Evolutionary conservation across 2,888 invertebrate species (phyloP), one percentile per base, ranked within the genome.

Genomic region (Syritta pipiens): DNA sequence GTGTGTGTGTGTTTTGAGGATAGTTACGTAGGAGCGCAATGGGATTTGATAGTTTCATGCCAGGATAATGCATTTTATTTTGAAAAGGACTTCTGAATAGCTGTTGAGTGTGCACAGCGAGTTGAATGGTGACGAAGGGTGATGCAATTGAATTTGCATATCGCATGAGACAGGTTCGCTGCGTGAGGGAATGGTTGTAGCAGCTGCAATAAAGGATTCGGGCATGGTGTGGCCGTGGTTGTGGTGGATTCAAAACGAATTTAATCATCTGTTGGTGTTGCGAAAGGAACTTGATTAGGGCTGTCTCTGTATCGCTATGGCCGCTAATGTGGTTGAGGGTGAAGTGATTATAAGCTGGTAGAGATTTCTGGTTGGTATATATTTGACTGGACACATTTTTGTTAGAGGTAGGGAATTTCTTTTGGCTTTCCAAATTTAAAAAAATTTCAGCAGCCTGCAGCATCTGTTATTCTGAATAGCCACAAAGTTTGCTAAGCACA

Each of bases 81-180:
- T 62, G 37, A 48, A 68, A 55, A 40, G 68, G 53, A 60, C 42
- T 49, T 62, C n/a, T 62, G 55, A 62, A 69, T 42, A 55, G 62
- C 19, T 22, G 30, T 17, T 9, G 30, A 4, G 12, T 32, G 19
- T 3, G 4, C 14, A 10, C 0, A 19, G 2, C 9, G 12, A 14
- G 17, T 30, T 35, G 35, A 26, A 24, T 26, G 26, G 10, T 12
- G n/a, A n/a, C n/a, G n/a, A n/a, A n/a, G n/a, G 10, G 10, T 62
- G 28, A 46, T 59, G 35, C 57, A 51, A 57, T 49, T 57, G 35
- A 40, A 74, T 74, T 74, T 65, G 59, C 74, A 74, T 74, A 67
- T 67, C 53, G 59, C 67, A 74, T 67, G 59, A 19, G 28, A 30
- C 57, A 65, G n/a, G n/a, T n/a, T n/a, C n/a, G n/a, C n/a, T 72